Base-by-base conservation (phyloP, 2,888 invertebrate genomes). In the Phortica okadai region DNA sequence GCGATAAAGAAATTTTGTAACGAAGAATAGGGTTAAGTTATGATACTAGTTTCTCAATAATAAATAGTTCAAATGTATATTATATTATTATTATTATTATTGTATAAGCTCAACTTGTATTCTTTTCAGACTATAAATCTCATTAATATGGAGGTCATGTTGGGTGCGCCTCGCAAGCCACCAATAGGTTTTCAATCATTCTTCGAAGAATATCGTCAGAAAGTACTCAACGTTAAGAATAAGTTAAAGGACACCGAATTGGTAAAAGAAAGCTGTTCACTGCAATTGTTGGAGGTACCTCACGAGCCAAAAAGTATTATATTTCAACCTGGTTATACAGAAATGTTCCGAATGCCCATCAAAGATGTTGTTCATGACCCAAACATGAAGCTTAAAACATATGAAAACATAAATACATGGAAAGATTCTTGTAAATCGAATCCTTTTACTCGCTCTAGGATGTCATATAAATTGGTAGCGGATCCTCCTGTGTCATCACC, bases 1-100 rank as follows among this genome's bases (percentile, higher is more conserved):
- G 91, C 91, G 0, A 87, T 91, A 11, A 86, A 86, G 78, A 81
- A 87, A 77, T 88, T 91, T 66, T 83, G 82, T 1, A 76, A 81
- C 2, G 84, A 82, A 7, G 74, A 79, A 14, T 80, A 81, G 16
- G n/a, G n/a, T 7, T 8, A 59, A n/a, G 21, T 7, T 16, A 79
- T n/a, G 59, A 4, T 3, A 45, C 42, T 33, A 33, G 8, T 50
- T 50, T 6, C 2, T 8, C 50, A 2, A 50, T 50, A 50, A 50
- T 50, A 50, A 50, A 50, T 41, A 8, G 16, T 7, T 59, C 58
- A 50, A 50, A 45, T 25, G 45, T 25, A n/a, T n/a, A n/a, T n/a
- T n/a, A n/a, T n/a, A n/a, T n/a, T n/a, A n/a, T n/a, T n/a, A n/a
- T n/a, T n/a, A n/a, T n/a, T n/a, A n/a, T n/a, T n/a, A n/a, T n/a